These are phyloP conservation scores for Heliconius eleuchia DNA, from an alignment of 1,140 invertebrate species.

Conservation along the genomic window DNA sequence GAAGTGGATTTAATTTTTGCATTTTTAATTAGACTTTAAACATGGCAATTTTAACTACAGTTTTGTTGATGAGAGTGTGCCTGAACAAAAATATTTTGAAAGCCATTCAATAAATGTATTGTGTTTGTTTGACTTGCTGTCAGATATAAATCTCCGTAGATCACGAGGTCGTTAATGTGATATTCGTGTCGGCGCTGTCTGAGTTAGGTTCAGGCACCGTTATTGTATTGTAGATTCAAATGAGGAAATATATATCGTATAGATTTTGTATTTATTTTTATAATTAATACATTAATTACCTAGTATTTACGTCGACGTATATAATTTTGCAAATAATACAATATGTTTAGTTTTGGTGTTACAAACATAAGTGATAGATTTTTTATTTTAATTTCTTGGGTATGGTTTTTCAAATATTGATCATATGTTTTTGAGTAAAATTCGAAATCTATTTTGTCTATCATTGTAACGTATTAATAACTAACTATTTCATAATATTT, in stretches of 20 bases:
- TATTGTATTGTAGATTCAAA: conserved; percentile 74
- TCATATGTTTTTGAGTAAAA: too few species aligned
- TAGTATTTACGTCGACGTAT: not conserved
- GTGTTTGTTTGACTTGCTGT: conserved; percentile 50
- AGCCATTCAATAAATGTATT: conserved; percentile 34
- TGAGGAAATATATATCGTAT: conserved; percentile 38
- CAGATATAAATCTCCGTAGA: conserved; percentile 75
- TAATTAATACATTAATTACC: not conserved
- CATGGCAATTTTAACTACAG: not conserved
- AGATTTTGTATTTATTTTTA: conserved; percentile 67
- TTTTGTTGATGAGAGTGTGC: conserved; percentile 15
- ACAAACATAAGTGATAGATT: not conserved
- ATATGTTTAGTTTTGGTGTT: not conserved
- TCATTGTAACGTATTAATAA: too few species aligned
- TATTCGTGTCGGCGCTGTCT: conserved; percentile 75
- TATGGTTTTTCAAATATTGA: not conserved
- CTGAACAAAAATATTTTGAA: conserved; percentile 32
- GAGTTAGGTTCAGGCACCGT: conserved; percentile 59
- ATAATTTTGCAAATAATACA: not conserved
- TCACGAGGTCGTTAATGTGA: conserved; percentile 78
- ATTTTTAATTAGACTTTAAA: not conserved
- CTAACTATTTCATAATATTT: too few species aligned
- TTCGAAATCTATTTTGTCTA: not conserved
- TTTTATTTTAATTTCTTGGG: not conserved
- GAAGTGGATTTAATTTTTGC: too few species aligned